Evolutionary conservation across 30 jellyfish, hydroid and myxozoan genomes (phyloP).

Genomic region (Turritopsis rubra): DNA sequence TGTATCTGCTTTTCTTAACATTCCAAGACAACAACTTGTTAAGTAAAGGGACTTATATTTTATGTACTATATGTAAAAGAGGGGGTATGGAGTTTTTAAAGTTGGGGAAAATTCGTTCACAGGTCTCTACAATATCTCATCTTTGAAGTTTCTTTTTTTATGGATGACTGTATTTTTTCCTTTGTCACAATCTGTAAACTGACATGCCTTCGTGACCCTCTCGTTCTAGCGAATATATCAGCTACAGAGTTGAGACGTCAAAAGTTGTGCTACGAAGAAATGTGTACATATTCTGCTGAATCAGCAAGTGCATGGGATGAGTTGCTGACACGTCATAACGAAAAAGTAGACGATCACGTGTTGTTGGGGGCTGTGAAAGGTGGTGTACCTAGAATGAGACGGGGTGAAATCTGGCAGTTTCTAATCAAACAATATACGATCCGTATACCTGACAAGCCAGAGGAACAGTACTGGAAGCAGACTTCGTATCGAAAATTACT

Average conservation of each 20-base stretch:
- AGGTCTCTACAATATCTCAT: too few relatives aligned
- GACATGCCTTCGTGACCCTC: not conserved
- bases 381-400: slow-evolving; percentile 92
- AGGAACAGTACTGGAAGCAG: slow-evolving; percentile 49
- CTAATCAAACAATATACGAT: slow-evolving; percentile 76
- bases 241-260: slow-evolving; percentile 98
- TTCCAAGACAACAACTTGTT: not conserved
- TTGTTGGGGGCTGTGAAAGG: slow-evolving; percentile 86
- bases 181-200: not conserved
- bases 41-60: too few relatives aligned
- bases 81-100: too few relatives aligned
- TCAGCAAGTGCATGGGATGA: slow-evolving; percentile 83
- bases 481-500: slow-evolving; percentile 43
- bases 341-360: slow-evolving; percentile 57
- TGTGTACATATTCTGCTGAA: slow-evolving; percentile 65
- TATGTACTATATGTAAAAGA: too few relatives aligned
- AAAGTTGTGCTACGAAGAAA: slow-evolving; percentile 83
- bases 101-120: too few relatives aligned
- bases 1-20: not conserved
- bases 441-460: slow-evolving; percentile 72
- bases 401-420: slow-evolving; percentile 97
- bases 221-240: slow-evolving; percentile 58
- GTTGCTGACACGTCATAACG: slow-evolving; percentile 52
- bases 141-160: not conserved
- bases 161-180: not conserved